Conservation (phyloP, 2,888 invertebrate genomes). For the Andrena chrysosceles region DNA sequence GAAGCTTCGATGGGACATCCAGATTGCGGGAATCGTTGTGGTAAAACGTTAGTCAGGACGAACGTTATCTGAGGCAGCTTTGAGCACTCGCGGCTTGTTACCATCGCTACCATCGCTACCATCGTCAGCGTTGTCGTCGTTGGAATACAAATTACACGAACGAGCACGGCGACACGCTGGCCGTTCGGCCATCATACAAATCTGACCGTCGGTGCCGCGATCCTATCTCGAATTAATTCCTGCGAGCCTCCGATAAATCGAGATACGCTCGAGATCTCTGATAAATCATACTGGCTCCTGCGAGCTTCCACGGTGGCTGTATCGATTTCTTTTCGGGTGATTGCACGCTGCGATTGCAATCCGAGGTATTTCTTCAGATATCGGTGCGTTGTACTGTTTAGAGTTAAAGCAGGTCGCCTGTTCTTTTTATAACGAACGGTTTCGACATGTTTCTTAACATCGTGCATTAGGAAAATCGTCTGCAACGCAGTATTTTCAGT, state of each 20-base stretch:
- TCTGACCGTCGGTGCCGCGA: conserved; percentile 68
- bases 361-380: background rate
- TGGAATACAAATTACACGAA: conserved; percentile 62
- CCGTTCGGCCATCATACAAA: conserved; percentile 65
- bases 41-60: conserved; percentile 40
- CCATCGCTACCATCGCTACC: conserved; percentile 48
- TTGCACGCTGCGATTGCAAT: background rate
- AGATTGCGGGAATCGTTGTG: conserved; percentile 52
- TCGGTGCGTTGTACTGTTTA: background rate
- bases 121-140: conserved; percentile 41
- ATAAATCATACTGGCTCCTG: conserved; percentile 53
- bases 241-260: conserved; percentile 64
- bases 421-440: too few species aligned
- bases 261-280: conserved; percentile 46
- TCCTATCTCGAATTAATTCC: conserved; percentile 71
- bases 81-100: conserved; percentile 41
- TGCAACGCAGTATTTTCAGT: too few species aligned
- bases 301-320: conserved; percentile 20
- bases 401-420: too few species aligned
- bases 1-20: conserved; percentile 27
- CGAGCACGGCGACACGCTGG: conserved; percentile 46
- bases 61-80: conserved; percentile 57
- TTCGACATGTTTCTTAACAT: too few species aligned
- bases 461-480: too few species aligned
- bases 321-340: conserved; percentile 42